A percentile compares a stretch with the other conserved stretches of the same genome.
Evolutionary conservation across 2,888 invertebrate genomes (phyloP).

Genomic region (Cheilosia scutellata): DNA sequence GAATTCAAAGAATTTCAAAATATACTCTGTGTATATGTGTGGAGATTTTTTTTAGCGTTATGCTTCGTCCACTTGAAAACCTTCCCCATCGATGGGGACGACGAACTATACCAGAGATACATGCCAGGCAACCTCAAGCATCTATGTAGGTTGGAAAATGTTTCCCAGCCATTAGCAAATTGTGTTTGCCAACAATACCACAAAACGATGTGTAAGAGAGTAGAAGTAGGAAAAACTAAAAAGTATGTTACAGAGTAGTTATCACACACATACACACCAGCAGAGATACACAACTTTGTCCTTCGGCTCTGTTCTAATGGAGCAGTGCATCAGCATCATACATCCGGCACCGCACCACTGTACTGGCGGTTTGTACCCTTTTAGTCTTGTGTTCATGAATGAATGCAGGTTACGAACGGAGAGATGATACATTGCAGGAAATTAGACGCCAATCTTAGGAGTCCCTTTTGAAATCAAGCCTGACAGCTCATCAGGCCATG

Average conservation of each 20-base stretch:
- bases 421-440: constrained; percentile 52
- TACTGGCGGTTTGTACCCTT: constrained; percentile 4
- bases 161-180: constrained; percentile 60
- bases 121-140: neutral
- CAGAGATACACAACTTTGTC: constrained; percentile 1
- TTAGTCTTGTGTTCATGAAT: constrained; percentile 3
- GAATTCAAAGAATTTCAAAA: neutral
- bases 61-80: neutral
- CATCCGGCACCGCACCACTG: constrained; percentile 21
- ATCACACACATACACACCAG: neutral
- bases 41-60: constrained; percentile 4
- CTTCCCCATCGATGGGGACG: neutral
- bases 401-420: neutral
- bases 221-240: neutral
- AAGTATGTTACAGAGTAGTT: constrained; percentile 33
- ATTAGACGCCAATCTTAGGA: constrained; percentile 57
- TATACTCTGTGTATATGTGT: neutral
- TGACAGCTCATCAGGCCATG: constrained; percentile 26
- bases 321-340: constrained; percentile 18
- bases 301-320: constrained; percentile 28
- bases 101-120: constrained; percentile 10
- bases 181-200: constrained; percentile 59
- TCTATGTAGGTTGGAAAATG: constrained; percentile 34
- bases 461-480: constrained; percentile 15
- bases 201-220: constrained; percentile 36